These are phyloP conservation scores for Melanaphis sacchari DNA, from an alignment of 1,140 invertebrate species.

Conservation along the genomic window DNA sequence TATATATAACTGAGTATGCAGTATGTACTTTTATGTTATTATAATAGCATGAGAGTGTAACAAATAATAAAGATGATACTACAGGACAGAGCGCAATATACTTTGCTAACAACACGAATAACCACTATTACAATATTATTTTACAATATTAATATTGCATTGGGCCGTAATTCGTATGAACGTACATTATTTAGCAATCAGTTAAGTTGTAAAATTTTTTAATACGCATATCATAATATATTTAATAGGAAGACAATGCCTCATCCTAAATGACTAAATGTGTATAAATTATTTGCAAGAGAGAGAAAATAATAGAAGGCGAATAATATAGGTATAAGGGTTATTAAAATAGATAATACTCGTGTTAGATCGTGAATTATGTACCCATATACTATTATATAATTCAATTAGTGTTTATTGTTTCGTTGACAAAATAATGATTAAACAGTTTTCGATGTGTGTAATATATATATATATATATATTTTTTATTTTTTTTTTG, in stretches of 20 bases:
- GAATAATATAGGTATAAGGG: not conserved
- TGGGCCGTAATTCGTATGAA: not conserved
- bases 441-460: not conserved
- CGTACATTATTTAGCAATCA: not conserved
- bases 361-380: not conserved
- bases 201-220: not conserved
- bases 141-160: not conserved
- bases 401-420: not conserved
- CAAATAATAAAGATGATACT: too few relatives aligned
- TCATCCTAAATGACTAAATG: not conserved
- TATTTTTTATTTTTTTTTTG: not conserved
- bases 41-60: too few relatives aligned
- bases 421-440: not conserved
- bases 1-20: too few relatives aligned
- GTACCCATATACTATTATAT: not conserved
- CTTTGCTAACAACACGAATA: too few relatives aligned
- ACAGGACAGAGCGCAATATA: too few relatives aligned
- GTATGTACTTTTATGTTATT: too few relatives aligned
- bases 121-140: too few relatives aligned
- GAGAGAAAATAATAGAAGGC: not conserved
- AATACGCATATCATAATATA: not conserved
- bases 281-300: not conserved
- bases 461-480: too few relatives aligned
- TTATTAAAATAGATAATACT: not conserved
- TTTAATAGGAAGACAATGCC: not conserved